phyloP scores from a whole-genome alignment of 2,888 invertebrate species.

The Acanthosepion esculentum region DNA sequence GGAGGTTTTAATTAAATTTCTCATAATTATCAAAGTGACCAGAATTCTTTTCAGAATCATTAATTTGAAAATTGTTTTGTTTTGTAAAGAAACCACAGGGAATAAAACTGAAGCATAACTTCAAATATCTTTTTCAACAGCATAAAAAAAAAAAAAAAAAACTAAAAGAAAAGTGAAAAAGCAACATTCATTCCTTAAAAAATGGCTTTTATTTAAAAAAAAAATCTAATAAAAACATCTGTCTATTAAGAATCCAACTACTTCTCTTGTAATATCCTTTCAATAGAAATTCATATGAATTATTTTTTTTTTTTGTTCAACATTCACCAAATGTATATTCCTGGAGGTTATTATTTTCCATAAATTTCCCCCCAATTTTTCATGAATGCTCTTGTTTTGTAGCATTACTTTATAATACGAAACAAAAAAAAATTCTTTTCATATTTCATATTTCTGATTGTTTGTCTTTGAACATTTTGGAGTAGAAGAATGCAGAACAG shows the following conservation, averaged over 20 bases:
- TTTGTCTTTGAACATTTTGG: background rate
- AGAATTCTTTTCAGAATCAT: no score
- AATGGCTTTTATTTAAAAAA: background rate
- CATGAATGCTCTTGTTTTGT: background rate
- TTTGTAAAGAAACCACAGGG: no score
- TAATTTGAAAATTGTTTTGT: no score
- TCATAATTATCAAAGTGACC: no score
- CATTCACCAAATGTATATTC: background rate
- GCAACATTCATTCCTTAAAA: background rate
- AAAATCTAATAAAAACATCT: background rate
- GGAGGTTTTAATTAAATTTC: no score
- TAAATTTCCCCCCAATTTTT: background rate
- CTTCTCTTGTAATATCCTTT: background rate
- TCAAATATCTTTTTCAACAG: no score
- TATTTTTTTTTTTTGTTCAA: background rate
- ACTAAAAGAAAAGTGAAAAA: no score
- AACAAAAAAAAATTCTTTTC: background rate
- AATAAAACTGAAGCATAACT: no score
- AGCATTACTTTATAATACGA: background rate
- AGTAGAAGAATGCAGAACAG: background rate
- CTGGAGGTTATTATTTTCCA: background rate
- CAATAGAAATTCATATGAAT: background rate
- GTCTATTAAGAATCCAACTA: background rate
- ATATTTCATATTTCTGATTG: constrained; percentile 11
- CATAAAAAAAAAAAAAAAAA: no score